Conservation (phyloP, 2,888 invertebrate species). For the Camptogramma bilineatum region DNA sequence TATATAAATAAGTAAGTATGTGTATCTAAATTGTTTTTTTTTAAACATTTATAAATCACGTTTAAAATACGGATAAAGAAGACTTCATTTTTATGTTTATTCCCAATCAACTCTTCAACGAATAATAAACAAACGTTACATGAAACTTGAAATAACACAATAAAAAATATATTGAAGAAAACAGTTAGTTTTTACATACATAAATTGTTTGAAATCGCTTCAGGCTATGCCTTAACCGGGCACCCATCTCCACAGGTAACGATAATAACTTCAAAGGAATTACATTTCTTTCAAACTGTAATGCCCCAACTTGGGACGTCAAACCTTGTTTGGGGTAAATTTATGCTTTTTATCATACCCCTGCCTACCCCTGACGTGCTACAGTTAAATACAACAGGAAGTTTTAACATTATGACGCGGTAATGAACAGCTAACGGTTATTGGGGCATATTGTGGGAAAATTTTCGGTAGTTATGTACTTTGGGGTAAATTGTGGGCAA, state of each 20-base stretch:
- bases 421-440: constrained; percentile 42
- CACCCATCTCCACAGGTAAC: constrained; percentile 48
- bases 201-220: constrained; percentile 2
- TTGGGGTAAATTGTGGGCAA: constrained; percentile 10
- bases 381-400: constrained; percentile 28
- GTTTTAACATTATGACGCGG: constrained; percentile 27
- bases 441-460: constrained; percentile 22
- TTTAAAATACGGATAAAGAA: no score
- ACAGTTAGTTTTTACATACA: neutral
- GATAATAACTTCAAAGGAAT: constrained; percentile 57
- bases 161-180: no score
- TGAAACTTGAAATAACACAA: no score
- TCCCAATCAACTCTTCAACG: no score
- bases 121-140: no score
- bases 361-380: constrained; percentile 42
- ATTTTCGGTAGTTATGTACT: constrained; percentile 22
- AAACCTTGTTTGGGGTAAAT: constrained; percentile 60
- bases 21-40: no score
- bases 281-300: constrained; percentile 57
- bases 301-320: constrained; percentile 63
- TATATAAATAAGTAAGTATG: no score
- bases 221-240: constrained; percentile 15
- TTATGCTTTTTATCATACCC: constrained; percentile 65
- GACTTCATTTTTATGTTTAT: no score
- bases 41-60: no score